Evolutionary conservation across 1,140 invertebrate species (phyloP).

Genomic region (Drosophila setifemur): DNA sequence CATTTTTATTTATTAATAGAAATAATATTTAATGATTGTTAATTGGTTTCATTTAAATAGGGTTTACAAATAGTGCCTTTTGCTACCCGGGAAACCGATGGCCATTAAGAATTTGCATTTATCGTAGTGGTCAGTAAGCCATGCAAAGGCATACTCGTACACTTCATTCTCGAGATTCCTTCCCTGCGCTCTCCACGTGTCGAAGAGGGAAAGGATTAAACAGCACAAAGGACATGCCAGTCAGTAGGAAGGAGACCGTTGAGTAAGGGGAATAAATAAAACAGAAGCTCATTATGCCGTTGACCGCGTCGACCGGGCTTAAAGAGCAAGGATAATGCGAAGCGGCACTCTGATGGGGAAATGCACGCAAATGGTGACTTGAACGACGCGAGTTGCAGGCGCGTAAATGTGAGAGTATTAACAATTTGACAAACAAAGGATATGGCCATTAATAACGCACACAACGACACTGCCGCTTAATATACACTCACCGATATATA

Average conservation of each 20-base stretch:
- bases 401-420: conserved; percentile 40
- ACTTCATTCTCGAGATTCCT: conserved; percentile 3
- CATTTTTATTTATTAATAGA: too few species aligned
- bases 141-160: not conserved
- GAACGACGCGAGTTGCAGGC: conserved; percentile 19
- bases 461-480: conserved; percentile 13
- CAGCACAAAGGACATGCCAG: conserved; percentile 38
- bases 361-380: conserved; percentile 15
- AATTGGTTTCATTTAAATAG: too few species aligned
- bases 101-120: conserved; percentile 24
- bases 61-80: too few species aligned
- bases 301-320: conserved; percentile 41
- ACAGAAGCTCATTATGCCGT: conserved; percentile 41
- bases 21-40: too few species aligned
- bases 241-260: not conserved
- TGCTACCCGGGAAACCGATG: too few species aligned
- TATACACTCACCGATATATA: conserved; percentile 6
- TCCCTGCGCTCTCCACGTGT: not conserved
- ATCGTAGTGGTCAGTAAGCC: not conserved
- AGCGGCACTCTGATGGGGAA: conserved; percentile 15
- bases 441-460: conserved; percentile 52
- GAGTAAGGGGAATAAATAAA: conserved; percentile 49
- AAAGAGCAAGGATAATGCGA: conserved; percentile 43
- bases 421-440: conserved; percentile 43
- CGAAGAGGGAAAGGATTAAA: conserved; percentile 50